A percentile compares a stretch with the other conserved stretches of the same genome.
Conservation (phyloP, 2,888 invertebrate species). For the Lepidochitona cinerea region DNA sequence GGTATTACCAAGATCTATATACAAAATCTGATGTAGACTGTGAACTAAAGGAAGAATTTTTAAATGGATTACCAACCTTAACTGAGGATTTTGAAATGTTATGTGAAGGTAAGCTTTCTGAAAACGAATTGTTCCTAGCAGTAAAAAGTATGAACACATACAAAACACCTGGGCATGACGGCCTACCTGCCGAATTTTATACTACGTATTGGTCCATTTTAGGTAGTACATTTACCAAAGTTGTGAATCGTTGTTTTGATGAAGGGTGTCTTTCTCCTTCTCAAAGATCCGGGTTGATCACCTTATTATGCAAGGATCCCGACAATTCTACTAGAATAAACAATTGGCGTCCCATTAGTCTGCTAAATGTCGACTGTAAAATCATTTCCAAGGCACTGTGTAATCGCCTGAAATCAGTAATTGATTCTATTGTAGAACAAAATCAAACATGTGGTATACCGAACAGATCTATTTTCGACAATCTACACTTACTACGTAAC, state of each 20-base stretch:
- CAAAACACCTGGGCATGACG: not conserved
- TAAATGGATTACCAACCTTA: not conserved
- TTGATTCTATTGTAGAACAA: conserved; percentile 24
- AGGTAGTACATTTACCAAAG: not conserved
- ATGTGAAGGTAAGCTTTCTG: not conserved
- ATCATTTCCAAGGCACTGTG: conserved; percentile 35
- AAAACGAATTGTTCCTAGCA: not conserved
- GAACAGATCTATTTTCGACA: conserved; percentile 37
- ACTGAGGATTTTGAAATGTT: not conserved
- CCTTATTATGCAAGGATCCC: conserved; percentile 36
- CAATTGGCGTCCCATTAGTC: conserved; percentile 38
- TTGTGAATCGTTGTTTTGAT: conserved; percentile 18
- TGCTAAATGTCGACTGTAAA: conserved; percentile 39
- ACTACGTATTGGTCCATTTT: not conserved
- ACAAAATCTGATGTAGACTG: not conserved
- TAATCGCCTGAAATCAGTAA: conserved; percentile 27
- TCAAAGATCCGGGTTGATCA: conserved; percentile 22
- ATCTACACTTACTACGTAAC: conserved; percentile 32
- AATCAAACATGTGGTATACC: conserved; percentile 38
- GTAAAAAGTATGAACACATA: not conserved
- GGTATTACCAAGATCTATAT: not conserved
- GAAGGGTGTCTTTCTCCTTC: conserved; percentile 15
- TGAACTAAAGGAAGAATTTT: not conserved
- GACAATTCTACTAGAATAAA: conserved; percentile 26
- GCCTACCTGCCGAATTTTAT: conserved; percentile 3